Evolutionary conservation across 2,113 vertebrate species (phyloP), one percentile per base, ranked within the genome.

Genomic region (Corydoras maculifer): DNA sequence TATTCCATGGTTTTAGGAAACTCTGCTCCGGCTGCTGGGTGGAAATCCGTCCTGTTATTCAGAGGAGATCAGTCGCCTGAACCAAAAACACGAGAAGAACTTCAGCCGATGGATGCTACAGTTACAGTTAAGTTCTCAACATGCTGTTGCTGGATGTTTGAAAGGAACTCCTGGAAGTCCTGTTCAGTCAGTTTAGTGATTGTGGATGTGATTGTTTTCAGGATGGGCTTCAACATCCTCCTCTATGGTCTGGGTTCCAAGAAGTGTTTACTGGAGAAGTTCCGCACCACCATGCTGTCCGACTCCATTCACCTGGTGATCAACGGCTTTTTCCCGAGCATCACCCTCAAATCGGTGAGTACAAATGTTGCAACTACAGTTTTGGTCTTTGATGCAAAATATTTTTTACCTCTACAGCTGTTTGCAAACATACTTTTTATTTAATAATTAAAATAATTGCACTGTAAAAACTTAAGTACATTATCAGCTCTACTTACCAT

Each of bases 71-170:
- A 82, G 87, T 77, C 84, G 87, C 65, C 88, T 99, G 73, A 91
- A 90, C 84, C 77, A 84, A 62, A 91, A 93, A 74, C 83, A 98
- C 6, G 84, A 88, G 79, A 87, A 86, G 54, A 80, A 96, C 65
- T 99, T 98, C 83, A 89, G 85, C 78, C 98, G 94, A 77, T 99
- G 97, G 97, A 93, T 97, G 93, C 84, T 97, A 59, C 95, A 99
- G 72, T 82, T 98, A 85, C 95, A 91, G 97, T 98, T 75, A 88
- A 85, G 83, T 65, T 58, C 2, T 5, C 7, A n/a, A n/a, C 35
- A 2, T 43, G 35, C 35, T 43, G 35, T 43, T 43, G 35, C 35
- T 43, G 35, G 35, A 43, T 43, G 35, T 8, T 43, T 8, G 35
- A 43, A 43, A 2, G 35, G 7, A 43, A 1, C 4, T 8, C 4